Percentiles rank a stretch among this genome's conserved stretches.
phyloP scores from a whole-genome alignment of 2,888 invertebrate species.

The Oxycera nigricornis region DNA sequence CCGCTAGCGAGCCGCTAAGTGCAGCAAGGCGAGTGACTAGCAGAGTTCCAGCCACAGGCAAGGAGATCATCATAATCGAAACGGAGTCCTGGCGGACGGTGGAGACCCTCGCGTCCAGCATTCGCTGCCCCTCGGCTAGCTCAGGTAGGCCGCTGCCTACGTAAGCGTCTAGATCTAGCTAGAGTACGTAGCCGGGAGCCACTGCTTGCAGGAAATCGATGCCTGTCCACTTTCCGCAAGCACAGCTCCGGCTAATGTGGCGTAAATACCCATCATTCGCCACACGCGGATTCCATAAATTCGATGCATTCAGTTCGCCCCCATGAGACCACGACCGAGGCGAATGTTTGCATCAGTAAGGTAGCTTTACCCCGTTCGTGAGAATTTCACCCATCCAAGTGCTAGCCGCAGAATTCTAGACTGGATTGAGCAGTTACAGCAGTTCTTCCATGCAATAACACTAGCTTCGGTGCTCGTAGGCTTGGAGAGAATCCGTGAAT shows the following conservation, averaged over 20 bases:
- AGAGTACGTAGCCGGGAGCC: background rate
- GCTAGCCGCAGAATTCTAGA: too few relatives aligned
- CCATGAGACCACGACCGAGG: too few relatives aligned
- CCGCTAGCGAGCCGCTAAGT: background rate
- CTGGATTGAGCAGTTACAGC: too few relatives aligned
- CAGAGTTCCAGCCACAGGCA: background rate
- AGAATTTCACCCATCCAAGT: too few relatives aligned
- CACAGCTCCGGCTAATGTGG: background rate
- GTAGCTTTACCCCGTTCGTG: too few relatives aligned
- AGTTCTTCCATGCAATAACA: too few relatives aligned
- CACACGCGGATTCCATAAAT: too few relatives aligned
- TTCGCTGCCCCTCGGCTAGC: constrained; percentile 11
- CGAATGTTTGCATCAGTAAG: too few relatives aligned
- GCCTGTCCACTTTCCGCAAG: background rate
- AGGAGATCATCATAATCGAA: constrained; percentile 40
- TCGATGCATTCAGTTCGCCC: too few relatives aligned
- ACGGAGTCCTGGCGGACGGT: constrained; percentile 53
- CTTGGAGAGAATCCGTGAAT: too few relatives aligned
- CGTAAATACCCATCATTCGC: too few relatives aligned
- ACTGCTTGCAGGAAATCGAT: background rate
- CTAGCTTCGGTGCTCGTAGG: too few relatives aligned
- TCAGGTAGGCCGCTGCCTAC: constrained; percentile 19
- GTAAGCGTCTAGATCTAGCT: background rate
- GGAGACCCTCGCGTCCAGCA: constrained; percentile 44
- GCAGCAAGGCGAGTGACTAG: background rate